Evolutionary conservation across 35 echinoderm and acorn worm genomes (phyloP).

Genomic region (Holothuria glaberrima): DNA sequence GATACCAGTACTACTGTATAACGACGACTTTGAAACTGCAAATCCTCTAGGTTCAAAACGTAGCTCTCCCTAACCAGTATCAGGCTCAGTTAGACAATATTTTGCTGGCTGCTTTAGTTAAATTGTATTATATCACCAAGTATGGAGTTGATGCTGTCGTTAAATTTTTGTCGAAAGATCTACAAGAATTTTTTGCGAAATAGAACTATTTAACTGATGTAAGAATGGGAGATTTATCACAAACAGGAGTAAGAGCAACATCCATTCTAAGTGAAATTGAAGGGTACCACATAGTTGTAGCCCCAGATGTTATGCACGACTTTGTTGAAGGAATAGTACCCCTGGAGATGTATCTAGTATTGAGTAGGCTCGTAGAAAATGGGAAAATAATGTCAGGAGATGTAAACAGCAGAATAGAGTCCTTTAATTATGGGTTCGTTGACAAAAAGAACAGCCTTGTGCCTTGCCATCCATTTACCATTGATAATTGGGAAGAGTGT

Average conservation of each 20-base stretch:
- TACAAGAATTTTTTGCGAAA: conserved; percentile 33
- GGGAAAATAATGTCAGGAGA: conserved; percentile 27
- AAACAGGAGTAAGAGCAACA: conserved; percentile 50
- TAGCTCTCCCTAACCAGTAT: background rate
- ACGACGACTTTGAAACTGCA: conserved; percentile 61
- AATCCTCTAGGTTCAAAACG: conserved; percentile 16
- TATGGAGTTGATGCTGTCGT: conserved; percentile 44
- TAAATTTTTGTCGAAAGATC: background rate
- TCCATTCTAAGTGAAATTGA: conserved; percentile 41
- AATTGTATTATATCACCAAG: conserved; percentile 29
- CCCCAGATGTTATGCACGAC: conserved; percentile 56
- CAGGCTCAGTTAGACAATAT: conserved; percentile 21
- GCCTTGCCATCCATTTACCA: conserved; percentile 54
- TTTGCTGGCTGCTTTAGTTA: conserved; percentile 29
- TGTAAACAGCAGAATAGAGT: conserved; percentile 33
- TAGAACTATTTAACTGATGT: conserved; percentile 5
- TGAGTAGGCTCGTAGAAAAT: conserved; percentile 47
- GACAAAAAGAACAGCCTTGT: conserved; percentile 64
- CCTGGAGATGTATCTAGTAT: conserved; percentile 59
- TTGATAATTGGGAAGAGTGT: conserved; percentile 53
- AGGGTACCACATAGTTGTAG: conserved; percentile 42
- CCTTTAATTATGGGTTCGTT: conserved; percentile 55
- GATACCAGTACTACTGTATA: conserved; percentile 51
- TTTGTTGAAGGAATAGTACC: conserved; percentile 56
- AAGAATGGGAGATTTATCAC: background rate